A percentile compares a stretch with the other conserved stretches of the same genome.
phyloP scores from a whole-genome alignment of 2,888 invertebrate genomes.

The Teleogryllus oceanicus region DNA sequence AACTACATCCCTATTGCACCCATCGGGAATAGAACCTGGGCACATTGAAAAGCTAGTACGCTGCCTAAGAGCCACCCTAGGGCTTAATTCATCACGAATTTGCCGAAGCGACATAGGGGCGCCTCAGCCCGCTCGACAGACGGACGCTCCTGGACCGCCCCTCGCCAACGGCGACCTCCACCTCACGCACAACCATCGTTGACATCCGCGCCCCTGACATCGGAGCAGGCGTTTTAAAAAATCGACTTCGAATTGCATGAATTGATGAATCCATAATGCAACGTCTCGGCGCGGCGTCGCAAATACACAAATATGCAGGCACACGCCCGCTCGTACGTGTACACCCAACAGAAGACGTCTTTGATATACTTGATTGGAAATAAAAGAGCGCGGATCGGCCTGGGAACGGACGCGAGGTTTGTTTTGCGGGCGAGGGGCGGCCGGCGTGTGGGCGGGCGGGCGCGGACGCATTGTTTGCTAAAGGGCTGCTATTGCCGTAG shows the following conservation, averaged over 20 bases:
- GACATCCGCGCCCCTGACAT: not conserved
- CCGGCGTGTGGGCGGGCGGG: not conserved
- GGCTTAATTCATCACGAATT: too few species aligned
- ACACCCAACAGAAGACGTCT: not conserved
- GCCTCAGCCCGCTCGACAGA: not conserved
- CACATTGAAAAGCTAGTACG: too few species aligned
- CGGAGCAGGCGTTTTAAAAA: not conserved
- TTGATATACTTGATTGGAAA: not conserved
- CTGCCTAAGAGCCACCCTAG: too few species aligned
- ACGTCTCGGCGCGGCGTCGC: not conserved
- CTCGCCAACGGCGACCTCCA: not conserved
- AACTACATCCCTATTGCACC: too few species aligned
- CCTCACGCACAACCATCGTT: not conserved
- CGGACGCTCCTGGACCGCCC: not conserved
- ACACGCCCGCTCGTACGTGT: not conserved
- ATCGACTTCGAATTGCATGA: not conserved
- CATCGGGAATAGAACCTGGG: too few species aligned
- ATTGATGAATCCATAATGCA: conserved; percentile 1
- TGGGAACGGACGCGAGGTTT: not conserved
- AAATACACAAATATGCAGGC: not conserved
- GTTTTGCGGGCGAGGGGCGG: not conserved
- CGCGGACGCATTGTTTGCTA: not conserved
- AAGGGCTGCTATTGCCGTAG: not conserved
- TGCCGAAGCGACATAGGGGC: too few species aligned
- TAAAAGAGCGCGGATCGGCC: not conserved